These are phyloP conservation scores for Tubulanus polymorphus DNA, from an alignment of 2,888 invertebrate genomes.

Conservation along the genomic window DNA sequence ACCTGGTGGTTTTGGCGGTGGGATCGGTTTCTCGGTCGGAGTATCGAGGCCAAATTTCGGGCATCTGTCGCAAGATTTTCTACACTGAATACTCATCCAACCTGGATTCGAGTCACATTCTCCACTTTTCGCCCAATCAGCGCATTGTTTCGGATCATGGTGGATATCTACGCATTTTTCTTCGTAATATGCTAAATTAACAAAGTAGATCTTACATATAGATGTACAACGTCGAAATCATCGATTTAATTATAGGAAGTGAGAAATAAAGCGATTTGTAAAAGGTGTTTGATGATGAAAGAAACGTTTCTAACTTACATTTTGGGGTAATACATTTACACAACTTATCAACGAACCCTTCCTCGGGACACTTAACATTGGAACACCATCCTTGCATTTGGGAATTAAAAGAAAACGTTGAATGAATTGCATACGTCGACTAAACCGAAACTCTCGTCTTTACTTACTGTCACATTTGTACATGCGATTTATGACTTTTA, in stretches of 20 bases:
- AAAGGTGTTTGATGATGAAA: no score
- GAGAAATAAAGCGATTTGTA: no score
- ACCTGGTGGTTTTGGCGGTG: no score
- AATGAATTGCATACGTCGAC: background rate
- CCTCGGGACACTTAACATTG: conserved; percentile 27
- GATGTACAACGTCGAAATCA: no score
- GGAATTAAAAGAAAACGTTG: no score
- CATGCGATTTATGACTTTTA: conserved; percentile 38
- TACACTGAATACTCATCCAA: conserved; percentile 25
- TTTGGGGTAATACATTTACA: conserved; percentile 30
- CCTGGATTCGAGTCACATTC: conserved; percentile 21
- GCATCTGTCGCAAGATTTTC: conserved; percentile 23
- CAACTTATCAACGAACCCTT: conserved; percentile 35
- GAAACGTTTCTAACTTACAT: no score
- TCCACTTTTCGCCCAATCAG: conserved; percentile 19
- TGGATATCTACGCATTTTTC: conserved; percentile 15
- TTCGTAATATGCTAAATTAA: background rate
- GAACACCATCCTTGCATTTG: background rate
- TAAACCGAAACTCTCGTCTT: no score
- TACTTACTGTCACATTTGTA: conserved; percentile 38
- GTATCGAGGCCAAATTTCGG: background rate
- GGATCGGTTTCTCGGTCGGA: background rate
- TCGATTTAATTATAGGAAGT: no score
- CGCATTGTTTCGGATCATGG: conserved; percentile 13
- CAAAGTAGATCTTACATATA: no score